These are phyloP conservation scores for Dryobotodes eremita DNA, from an alignment of 2,888 invertebrate species.

Conservation along the genomic window DNA sequence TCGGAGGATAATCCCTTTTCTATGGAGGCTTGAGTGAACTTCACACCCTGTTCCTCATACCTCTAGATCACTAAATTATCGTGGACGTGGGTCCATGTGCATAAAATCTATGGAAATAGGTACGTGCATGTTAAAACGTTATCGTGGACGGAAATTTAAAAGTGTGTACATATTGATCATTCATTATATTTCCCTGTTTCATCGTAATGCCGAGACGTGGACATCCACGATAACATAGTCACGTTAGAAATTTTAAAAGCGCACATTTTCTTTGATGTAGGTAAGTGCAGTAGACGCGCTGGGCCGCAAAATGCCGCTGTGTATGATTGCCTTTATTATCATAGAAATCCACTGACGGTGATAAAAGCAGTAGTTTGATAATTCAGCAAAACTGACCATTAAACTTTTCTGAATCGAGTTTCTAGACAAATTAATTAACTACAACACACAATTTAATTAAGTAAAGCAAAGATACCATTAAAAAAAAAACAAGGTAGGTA, in stretches of 20 bases:
- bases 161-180: background rate
- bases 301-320: background rate
- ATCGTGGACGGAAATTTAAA: background rate
- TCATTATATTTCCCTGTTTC: background rate
- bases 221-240: background rate
- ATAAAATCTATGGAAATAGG: background rate
- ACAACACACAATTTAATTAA: no score
- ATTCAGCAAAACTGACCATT: background rate
- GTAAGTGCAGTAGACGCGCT: background rate
- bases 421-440: background rate
- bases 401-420: no score
- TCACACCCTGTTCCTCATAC: no score
- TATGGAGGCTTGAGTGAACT: no score
- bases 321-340: background rate
- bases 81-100: background rate
- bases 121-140: no score
- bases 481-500: no score
- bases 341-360: background rate
- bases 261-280: background rate
- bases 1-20: no score
- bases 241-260: no score
- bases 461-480: no score
- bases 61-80: no score
- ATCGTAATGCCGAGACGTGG: background rate
- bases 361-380: background rate